Evolutionary conservation across 2,888 invertebrate genomes (phyloP).

Genomic region (Phasia obesa): DNA sequence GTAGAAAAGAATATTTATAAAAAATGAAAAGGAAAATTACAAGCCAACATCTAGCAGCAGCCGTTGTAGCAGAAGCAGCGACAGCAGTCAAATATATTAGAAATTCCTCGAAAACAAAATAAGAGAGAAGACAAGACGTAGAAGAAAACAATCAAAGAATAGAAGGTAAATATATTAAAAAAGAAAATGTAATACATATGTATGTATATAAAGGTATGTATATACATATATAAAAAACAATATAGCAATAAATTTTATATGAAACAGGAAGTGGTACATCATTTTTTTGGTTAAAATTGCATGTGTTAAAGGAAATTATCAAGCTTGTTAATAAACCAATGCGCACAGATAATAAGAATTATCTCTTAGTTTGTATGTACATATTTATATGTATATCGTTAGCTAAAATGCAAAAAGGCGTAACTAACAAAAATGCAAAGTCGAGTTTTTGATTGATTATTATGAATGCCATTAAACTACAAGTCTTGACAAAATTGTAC

Average conservation of each 20-base stretch:
- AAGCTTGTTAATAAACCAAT: neutral
- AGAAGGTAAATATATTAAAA: constrained; percentile 53
- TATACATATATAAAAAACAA: neutral
- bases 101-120: constrained; percentile 57
- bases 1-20: constrained; percentile 25
- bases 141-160: constrained; percentile 54
- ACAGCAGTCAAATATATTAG: constrained; percentile 54
- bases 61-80: constrained; percentile 52
- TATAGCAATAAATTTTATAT: constrained; percentile 1
- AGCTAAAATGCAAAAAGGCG: too few relatives aligned
- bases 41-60: constrained; percentile 58
- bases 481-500: too few relatives aligned
- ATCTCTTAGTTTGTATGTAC: too few relatives aligned
- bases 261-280: constrained; percentile 6
- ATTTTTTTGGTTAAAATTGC: neutral
- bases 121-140: constrained; percentile 50
- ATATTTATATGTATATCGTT: too few relatives aligned
- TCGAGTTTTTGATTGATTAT: too few relatives aligned
- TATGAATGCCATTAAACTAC: too few relatives aligned
- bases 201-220: neutral
- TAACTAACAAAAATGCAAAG: too few relatives aligned
- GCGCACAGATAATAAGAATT: too few relatives aligned
- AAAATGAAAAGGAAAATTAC: constrained; percentile 57
- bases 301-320: neutral
- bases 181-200: neutral